Evolutionary conservation across 2,113 vertebrate species (phyloP), one percentile per base, ranked within the genome.

Genomic region (Rhinoptilus africanus): DNA sequence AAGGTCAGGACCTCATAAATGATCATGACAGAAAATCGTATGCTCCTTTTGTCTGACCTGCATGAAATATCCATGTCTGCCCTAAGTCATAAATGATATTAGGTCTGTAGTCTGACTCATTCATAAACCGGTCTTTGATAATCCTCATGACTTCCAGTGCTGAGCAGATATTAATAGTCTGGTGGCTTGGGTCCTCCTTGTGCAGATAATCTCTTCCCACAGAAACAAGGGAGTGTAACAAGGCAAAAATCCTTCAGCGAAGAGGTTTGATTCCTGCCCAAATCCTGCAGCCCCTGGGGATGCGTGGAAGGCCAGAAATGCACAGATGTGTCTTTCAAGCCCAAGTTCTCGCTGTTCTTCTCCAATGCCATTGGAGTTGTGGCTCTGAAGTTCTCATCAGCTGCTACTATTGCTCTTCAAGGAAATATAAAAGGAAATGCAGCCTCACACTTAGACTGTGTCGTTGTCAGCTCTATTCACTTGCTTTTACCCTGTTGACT

Each of bases 1-100:
- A 69, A 89, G 93, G 94, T 92, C 91, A 93, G 69, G 77, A 91
- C 81, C 84, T 89, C 92, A 92, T 97, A 97, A 97, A 97, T 85
- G 92, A 95, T 97, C 41, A 30, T 97, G 97, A 91, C 94, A 96
- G 91, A 94, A 96, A 97, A 97, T 95, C 74, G 45, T 96, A 88
- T 69, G 80, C 89, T 92, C 77, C 77, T 92, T 96, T 60, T 93
- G 51, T 91, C 91, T 93, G 86, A 92, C 92, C 86, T 89, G 84
- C 67, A 30, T 89, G 91, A 97, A 95, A 95, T 80, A 95, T 41
- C 91, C 57, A 17, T 88, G 80, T 95, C 77, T 95, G 75, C 87
- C 47, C 43, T 79, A 76, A 62, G 86, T 97, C 84, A 57, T 75
- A 95, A 91, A 87, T 81, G 89, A 50, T 78, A 89, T 34, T 79